Evolutionary conservation across 30 jellyfish, hydroid and myxozoan species (phyloP).

Genomic region (Aurelia sp.): DNA sequence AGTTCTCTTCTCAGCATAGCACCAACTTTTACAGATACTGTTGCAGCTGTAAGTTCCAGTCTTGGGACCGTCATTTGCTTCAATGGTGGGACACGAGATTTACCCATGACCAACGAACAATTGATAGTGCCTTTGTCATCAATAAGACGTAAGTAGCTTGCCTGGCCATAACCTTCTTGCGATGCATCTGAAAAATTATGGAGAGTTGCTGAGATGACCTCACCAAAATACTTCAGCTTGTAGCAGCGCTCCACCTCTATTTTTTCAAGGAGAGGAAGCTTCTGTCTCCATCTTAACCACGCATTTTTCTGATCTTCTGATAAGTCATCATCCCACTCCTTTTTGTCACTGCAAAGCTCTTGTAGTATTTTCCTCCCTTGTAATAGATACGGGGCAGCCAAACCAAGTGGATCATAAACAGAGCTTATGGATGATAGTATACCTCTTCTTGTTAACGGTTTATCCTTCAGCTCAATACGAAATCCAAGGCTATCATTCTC

Average conservation of each 20-base stretch:
- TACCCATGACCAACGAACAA: conserved; percentile 48
- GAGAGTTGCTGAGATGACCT: conserved; percentile 13
- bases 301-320: conserved; percentile 34
- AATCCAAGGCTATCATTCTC: no score
- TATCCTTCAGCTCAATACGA: no score
- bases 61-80: conserved; percentile 54
- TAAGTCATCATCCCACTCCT: conserved; percentile 49
- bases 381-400: conserved; percentile 53
- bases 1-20: conserved; percentile 46
- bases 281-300: conserved; percentile 35
- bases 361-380: conserved; percentile 41
- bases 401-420: no score
- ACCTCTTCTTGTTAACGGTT: no score
- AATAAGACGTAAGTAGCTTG: conserved; percentile 15
- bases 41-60: conserved; percentile 72
- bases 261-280: conserved; percentile 21
- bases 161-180: conserved; percentile 39
- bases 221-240: not conserved
- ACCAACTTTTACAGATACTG: conserved; percentile 26
- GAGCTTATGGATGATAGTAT: no score
- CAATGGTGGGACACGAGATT: conserved; percentile 53
- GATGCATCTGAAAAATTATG: conserved; percentile 32
- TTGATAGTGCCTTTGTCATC: conserved; percentile 11
- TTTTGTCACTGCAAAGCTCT: conserved; percentile 35
- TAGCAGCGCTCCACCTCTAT: not conserved